phyloP scores from a whole-genome alignment of 2,888 invertebrate species.

The Stenodema calcarata region DNA sequence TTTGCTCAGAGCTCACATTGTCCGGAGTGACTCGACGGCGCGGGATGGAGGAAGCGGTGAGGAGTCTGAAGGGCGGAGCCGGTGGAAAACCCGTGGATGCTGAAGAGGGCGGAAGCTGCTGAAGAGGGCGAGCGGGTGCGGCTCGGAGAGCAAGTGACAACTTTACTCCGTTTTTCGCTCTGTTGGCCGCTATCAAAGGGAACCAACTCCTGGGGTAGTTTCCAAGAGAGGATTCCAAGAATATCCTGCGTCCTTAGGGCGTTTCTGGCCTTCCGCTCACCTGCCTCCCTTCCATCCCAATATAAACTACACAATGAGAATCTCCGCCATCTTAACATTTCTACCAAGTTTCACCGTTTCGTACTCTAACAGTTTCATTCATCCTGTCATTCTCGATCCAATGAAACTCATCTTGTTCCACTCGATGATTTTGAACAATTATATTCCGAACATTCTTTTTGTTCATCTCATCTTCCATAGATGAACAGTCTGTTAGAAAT shows the following conservation, averaged over 20 bases:
- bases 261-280: neutral
- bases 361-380: neutral
- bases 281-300: neutral
- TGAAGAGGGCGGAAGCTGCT: neutral
- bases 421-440: neutral
- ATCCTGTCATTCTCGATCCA: neutral
- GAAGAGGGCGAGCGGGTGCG: neutral
- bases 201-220: neutral
- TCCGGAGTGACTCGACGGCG: neutral
- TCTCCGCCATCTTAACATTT: neutral
- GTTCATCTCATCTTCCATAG: too few species aligned
- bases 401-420: neutral
- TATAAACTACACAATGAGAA: constrained; percentile 27
- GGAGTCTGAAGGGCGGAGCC: neutral
- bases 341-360: neutral
- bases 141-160: constrained; percentile 23
- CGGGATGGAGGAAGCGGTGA: too few species aligned
- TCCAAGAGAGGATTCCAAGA: neutral
- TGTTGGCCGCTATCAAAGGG: constrained; percentile 30
- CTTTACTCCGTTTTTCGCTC: constrained; percentile 39
- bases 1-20: constrained; percentile 22
- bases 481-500: too few species aligned
- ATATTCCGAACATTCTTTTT: neutral
- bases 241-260: constrained; percentile 18
- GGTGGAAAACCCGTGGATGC: neutral